Evolutionary conservation across 2,888 invertebrate genomes (phyloP), one percentile per base, ranked within the genome.

Genomic region (Malthinus seriepunctatus): DNA sequence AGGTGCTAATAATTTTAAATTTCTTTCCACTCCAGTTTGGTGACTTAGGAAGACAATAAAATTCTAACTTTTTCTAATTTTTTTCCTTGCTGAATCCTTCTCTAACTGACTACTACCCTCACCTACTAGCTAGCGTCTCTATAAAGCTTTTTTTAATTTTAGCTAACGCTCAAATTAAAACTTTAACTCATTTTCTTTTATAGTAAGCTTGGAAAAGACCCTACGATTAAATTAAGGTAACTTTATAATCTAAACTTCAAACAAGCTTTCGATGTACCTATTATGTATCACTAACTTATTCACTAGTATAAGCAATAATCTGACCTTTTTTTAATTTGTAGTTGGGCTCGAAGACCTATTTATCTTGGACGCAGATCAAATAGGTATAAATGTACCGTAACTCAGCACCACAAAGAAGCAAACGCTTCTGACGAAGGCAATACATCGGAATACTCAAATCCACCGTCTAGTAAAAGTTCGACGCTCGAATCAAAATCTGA

Each of bases 371-470:
- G 86, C 56, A 80, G 87, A 64, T 80, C 84, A 39, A 81, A 84
- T 64, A 81, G 86, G 59, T 84, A 82, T 73, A 84, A 86, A 77
- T 80, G 81, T 69, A 74, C 82, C 67, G 62, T 67, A 69, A 74
- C 72, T 74, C 72, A 79, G 81, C 68, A 72, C 65, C 69, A 81
- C 80, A 59, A 59, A 44, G 81, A 82, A 14, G 77, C 78, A 35
- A 77, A 82, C 50, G 79, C 81, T 33, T 87, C 87, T 0, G 88
- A 88, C 69, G 88, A 90, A 74, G 90, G 89, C 69, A 89, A 90
- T 73, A 89, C 89, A 51, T 90, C 89, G 34, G 90, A 90, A 78
- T 88, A 88, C 77, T 87, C 87, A 72, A 86, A 84, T 71, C 85
- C 86, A 51, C 86, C 87, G 61, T 87, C 87, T 64, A 88, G 87